These are phyloP conservation scores for Drosophila kikkawai DNA, from an alignment of 1,140 invertebrate species.

Conservation along the genomic window DNA sequence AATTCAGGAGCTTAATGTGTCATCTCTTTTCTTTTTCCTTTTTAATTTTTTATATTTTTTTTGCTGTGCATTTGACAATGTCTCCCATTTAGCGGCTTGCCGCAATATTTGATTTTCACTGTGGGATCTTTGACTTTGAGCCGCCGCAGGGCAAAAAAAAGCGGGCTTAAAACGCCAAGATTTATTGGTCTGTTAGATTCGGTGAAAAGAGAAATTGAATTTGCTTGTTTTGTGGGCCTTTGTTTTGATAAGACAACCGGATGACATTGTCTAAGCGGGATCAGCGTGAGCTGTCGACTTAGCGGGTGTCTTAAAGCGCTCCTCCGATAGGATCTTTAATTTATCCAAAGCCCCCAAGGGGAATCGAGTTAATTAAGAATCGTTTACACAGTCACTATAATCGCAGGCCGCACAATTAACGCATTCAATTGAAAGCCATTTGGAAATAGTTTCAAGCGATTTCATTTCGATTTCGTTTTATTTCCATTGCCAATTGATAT, in stretches of 20 bases:
- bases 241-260: conserved; percentile 49
- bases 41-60: neutral
- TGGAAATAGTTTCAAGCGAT: conserved; percentile 51
- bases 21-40: neutral
- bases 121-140: conserved; percentile 52
- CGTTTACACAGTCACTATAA: conserved; percentile 1
- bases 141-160: conserved; percentile 48
- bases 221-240: conserved; percentile 44
- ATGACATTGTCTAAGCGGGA: conserved; percentile 31
- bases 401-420: conserved; percentile 19
- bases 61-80: conserved; percentile 13
- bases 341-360: conserved; percentile 18
- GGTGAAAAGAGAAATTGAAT: conserved; percentile 58
- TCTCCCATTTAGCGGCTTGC: conserved; percentile 22
- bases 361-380: conserved; percentile 18
- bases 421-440: conserved; percentile 40
- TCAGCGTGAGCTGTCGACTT: conserved; percentile 31
- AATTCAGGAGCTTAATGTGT: neutral
- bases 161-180: conserved; percentile 49
- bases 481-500: conserved; percentile 63
- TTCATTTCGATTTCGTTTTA: conserved; percentile 62
- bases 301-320: conserved; percentile 15
- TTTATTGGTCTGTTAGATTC: conserved; percentile 66
- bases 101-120: conserved; percentile 49
- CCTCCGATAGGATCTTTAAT: conserved; percentile 45